These are phyloP conservation scores for Lophius americanus DNA, from an alignment of 2,797 vertebrate genomes.

Conservation along the genomic window DNA sequence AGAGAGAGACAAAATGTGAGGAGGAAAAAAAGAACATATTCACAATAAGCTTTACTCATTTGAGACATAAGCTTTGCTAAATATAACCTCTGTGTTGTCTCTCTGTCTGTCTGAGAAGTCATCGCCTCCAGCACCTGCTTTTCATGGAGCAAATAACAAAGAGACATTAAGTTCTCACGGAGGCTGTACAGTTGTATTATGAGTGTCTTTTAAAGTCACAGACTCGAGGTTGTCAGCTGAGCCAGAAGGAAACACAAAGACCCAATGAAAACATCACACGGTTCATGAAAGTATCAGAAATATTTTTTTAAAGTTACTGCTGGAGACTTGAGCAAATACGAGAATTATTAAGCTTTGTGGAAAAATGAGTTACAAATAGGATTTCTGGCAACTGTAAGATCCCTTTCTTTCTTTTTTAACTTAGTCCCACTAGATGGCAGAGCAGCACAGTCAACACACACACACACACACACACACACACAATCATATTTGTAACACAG, in stretches of 20 bases:
- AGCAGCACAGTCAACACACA: conserved; percentile 4
- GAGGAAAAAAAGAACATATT: neutral
- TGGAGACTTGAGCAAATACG: neutral
- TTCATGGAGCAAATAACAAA: conserved; percentile 50
- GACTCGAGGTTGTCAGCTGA: conserved; percentile 55
- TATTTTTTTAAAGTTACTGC: neutral
- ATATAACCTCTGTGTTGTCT: conserved; percentile 23
- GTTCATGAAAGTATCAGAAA: neutral
- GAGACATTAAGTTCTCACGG: conserved; percentile 49
- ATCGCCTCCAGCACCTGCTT: conserved; percentile 37
- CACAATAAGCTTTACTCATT: neutral
- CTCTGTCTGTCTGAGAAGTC: neutral
- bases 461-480: too few species aligned
- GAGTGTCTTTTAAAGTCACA: conserved; percentile 37
- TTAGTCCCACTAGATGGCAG: conserved; percentile 59
- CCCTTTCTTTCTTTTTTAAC: too few species aligned
- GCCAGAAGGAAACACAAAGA: conserved; percentile 19
- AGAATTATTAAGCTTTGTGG: neutral
- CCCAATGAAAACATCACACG: neutral
- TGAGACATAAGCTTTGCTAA: neutral
- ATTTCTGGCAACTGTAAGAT: neutral
- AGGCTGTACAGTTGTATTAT: conserved; percentile 15
- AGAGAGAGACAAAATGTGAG: neutral
- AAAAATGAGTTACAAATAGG: neutral
- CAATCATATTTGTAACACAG: too few species aligned